Percentiles rank a stretch among this genome's conserved stretches.
Evolutionary conservation across 64 coral and sea anemone species (phyloP).

Genomic region (Montipora foliosa): DNA sequence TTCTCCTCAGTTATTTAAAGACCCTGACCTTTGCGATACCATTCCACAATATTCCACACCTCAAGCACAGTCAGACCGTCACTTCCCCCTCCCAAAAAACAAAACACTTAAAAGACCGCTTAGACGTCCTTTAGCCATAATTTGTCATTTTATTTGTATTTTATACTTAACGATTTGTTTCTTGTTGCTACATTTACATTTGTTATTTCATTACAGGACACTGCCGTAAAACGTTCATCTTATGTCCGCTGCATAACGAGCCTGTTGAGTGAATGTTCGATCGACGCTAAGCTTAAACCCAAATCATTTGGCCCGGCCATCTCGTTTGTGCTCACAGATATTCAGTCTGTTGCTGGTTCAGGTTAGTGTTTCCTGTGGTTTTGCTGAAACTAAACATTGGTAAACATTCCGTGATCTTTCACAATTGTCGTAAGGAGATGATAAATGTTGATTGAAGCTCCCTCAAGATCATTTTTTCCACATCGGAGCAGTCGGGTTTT

Average conservation of each 20-base stretch:
- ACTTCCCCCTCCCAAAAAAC: no score
- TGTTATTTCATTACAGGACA: constrained; percentile 55
- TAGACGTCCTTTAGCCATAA: no score
- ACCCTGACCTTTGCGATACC: no score
- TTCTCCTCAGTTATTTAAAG: no score
- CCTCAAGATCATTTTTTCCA: no score
- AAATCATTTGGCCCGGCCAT: constrained; percentile 70
- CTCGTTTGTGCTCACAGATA: constrained; percentile 73
- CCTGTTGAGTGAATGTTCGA: constrained; percentile 72
- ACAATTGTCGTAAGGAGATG: no score
- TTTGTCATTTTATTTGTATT: neutral
- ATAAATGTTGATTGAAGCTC: no score
- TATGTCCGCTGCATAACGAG: constrained; percentile 72
- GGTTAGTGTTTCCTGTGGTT: constrained; percentile 24
- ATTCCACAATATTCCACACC: no score
- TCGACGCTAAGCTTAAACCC: constrained; percentile 47
- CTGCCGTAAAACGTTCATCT: constrained; percentile 59
- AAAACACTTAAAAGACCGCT: no score
- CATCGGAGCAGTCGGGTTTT: no score
- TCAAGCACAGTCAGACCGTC: no score
- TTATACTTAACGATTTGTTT: neutral
- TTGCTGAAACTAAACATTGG: neutral
- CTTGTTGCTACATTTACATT: neutral
- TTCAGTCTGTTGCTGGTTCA: constrained; percentile 82
- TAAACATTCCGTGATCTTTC: no score